Conservation (phyloP, 1,140 invertebrate species). For the Drosophila parabipectinata region DNA sequence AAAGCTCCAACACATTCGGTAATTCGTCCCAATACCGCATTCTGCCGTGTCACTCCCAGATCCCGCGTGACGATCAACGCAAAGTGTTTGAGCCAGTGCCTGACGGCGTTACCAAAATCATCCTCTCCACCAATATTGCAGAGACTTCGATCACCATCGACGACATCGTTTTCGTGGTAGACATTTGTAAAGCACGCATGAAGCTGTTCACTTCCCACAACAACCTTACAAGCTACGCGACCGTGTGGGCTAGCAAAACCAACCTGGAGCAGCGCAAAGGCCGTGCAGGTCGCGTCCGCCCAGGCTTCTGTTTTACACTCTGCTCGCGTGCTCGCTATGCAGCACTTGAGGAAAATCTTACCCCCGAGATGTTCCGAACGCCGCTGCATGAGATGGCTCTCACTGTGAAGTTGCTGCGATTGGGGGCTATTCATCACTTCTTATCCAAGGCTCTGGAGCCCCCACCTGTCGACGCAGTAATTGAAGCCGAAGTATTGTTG, state of each 20-base stretch:
- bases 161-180: conserved; percentile 98
- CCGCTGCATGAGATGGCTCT: conserved; percentile 95
- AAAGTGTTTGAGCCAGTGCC: conserved; percentile 93
- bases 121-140: conserved; percentile 95
- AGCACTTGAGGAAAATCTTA: conserved; percentile 94
- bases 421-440: conserved; percentile 96
- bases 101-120: conserved; percentile 90
- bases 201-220: conserved; percentile 98
- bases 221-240: conserved; percentile 97
- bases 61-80: conserved; percentile 95
- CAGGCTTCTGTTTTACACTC: conserved; percentile 95
- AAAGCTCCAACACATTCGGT: conserved; percentile 90
- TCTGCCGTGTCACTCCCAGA: conserved; percentile 94
- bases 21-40: conserved; percentile 86
- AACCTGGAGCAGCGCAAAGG: conserved; percentile 96
- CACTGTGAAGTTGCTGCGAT: conserved; percentile 90
- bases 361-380: conserved; percentile 97
- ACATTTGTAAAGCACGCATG: conserved; percentile 97
- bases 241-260: conserved; percentile 96
- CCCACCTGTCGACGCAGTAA: conserved; percentile 96
- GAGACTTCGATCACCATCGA: conserved; percentile 98
- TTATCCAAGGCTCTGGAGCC: conserved; percentile 96
- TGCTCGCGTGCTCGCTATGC: conserved; percentile 90
- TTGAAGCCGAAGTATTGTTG: conserved; percentile 92
- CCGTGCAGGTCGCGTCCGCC: conserved; percentile 93